A percentile compares a stretch with the other conserved stretches of the same genome.
phyloP scores from a whole-genome alignment of 2,888 invertebrate genomes.

The Hydraecia micacea region DNA sequence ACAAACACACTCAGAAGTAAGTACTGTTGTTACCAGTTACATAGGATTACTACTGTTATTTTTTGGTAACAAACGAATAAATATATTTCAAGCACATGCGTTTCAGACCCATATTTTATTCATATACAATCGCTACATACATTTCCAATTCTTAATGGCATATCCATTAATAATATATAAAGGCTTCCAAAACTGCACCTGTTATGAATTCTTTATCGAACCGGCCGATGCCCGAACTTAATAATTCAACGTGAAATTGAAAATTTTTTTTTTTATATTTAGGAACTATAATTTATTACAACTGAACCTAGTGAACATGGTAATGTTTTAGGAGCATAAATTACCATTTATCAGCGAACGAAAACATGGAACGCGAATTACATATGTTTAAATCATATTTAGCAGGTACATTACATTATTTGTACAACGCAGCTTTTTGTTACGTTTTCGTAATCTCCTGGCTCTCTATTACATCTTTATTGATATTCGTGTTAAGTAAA shows the following conservation, averaged over 20 bases:
- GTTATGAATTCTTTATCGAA: slow-evolving; percentile 17
- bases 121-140: not conserved
- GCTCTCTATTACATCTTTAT: not conserved
- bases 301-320: slow-evolving; percentile 6
- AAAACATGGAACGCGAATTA: slow-evolving; percentile 14
- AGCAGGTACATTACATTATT: not conserved
- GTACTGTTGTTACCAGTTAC: not conserved
- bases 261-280: slow-evolving; percentile 10
- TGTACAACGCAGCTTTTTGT: slow-evolving; percentile 10
- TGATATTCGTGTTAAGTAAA: slow-evolving; percentile 1
- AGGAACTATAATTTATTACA: slow-evolving; percentile 8
- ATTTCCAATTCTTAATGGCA: slow-evolving; percentile 13
- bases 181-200: slow-evolving; percentile 30
- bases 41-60: not conserved
- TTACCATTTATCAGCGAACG: slow-evolving; percentile 27
- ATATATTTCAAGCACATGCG: slow-evolving; percentile 17
- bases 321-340: slow-evolving; percentile 22
- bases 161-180: slow-evolving; percentile 10
- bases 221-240: not conserved
- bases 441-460: not conserved
- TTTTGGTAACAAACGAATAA: not conserved
- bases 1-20: not conserved
- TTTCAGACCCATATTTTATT: slow-evolving; percentile 11
- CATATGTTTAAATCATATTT: slow-evolving; percentile 13
- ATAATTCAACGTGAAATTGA: slow-evolving; percentile 17